Percentiles rank a stretch among this genome's conserved stretches.
These are phyloP conservation scores for Temnopleurus reevesii DNA, from an alignment of 53 echinoderm and acorn worm genomes.

Conservation along the genomic window DNA sequence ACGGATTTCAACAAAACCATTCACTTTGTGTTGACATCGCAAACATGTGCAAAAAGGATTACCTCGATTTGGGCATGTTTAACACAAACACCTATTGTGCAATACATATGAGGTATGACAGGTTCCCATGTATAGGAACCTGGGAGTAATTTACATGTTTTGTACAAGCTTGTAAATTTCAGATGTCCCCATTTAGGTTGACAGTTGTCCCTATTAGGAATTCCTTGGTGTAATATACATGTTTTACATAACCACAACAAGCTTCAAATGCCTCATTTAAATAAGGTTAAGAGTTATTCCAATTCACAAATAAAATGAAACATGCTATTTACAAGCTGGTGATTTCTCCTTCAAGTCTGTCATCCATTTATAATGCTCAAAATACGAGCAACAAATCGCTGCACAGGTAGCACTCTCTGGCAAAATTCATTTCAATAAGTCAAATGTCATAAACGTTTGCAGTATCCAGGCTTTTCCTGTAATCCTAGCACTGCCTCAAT, in stretches of 20 bases:
- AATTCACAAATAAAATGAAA: too few species aligned
- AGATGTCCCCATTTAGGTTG: neutral
- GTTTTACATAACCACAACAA: neutral
- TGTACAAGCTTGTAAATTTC: too few species aligned
- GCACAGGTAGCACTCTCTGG: too few species aligned
- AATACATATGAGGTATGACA: too few species aligned
- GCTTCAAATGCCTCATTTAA: neutral
- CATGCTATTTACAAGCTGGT: too few species aligned
- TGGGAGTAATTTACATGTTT: too few species aligned
- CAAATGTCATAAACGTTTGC: too few species aligned
- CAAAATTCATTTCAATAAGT: too few species aligned
- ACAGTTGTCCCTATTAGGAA: neutral
- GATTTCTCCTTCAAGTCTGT: neutral
- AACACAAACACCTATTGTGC: slow-evolving; percentile 27
- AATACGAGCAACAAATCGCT: neutral
- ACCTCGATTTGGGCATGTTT: neutral
- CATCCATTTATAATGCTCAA: neutral
- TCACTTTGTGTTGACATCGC: slow-evolving; percentile 2
- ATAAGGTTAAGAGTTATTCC: too few species aligned
- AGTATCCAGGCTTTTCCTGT: too few species aligned
- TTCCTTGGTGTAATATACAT: neutral
- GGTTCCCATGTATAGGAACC: too few species aligned
- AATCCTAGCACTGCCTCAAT: too few species aligned
- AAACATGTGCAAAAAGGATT: slow-evolving; percentile 28
- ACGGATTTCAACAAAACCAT: neutral